phyloP scores from a whole-genome alignment of 2,888 invertebrate genomes.

The Drosophila subquinaria region DNA sequence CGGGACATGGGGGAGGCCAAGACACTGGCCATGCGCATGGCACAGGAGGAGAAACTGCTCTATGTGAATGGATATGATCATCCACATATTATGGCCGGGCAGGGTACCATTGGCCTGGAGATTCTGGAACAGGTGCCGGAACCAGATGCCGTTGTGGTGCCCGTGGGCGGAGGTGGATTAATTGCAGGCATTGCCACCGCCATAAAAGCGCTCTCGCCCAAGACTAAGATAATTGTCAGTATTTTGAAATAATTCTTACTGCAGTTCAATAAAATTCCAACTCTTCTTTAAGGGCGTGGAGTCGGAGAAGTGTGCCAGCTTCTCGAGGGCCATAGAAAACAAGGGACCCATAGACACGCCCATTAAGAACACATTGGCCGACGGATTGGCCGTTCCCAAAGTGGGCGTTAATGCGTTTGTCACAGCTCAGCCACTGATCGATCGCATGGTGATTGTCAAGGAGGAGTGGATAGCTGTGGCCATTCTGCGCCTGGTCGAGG shows the following conservation, averaged over 20 bases:
- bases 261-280: background rate
- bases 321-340: conserved; percentile 90
- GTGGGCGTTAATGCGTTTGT: conserved; percentile 94
- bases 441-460: conserved; percentile 92
- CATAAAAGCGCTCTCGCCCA: conserved; percentile 93
- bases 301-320: conserved; percentile 96
- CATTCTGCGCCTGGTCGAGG: conserved; percentile 91
- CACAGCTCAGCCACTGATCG: conserved; percentile 90
- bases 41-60: conserved; percentile 89
- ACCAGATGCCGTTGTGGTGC: conserved; percentile 95
- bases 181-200: conserved; percentile 96
- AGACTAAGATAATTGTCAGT: conserved; percentile 94
- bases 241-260: background rate
- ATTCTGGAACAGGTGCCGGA: conserved; percentile 95
- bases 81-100: conserved; percentile 97
- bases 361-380: conserved; percentile 92
- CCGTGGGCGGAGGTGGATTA: conserved; percentile 95
- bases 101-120: conserved; percentile 97
- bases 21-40: conserved; percentile 90
- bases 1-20: conserved; percentile 94
- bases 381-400: conserved; percentile 94
- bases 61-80: conserved; percentile 99
- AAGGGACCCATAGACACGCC: conserved; percentile 90
- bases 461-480: conserved; percentile 94
- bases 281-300: conserved; percentile 92